A percentile compares a stretch with the other conserved stretches of the same genome.
Evolutionary conservation across 2,888 invertebrate species (phyloP).

Genomic region (Himalopsyche kuldschensis): DNA sequence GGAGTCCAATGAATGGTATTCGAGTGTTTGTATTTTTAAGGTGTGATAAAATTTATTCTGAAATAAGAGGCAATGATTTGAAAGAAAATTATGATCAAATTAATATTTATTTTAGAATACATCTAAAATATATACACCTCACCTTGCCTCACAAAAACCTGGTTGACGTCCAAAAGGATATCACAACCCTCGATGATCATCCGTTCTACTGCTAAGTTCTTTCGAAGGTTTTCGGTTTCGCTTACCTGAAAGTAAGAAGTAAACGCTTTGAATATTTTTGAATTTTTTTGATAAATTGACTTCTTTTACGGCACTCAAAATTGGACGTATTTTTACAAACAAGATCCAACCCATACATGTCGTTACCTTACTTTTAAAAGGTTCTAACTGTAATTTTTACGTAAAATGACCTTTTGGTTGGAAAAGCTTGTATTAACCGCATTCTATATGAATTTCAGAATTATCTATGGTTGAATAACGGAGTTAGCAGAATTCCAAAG

Average conservation of each 20-base stretch:
- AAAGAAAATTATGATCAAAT: not conserved
- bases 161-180: slow-evolving; percentile 87
- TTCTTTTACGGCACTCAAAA: not conserved
- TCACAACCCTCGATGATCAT: slow-evolving; percentile 95
- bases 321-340: too few species aligned
- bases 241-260: slow-evolving; percentile 65
- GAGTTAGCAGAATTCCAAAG: too few species aligned
- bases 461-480: too few species aligned
- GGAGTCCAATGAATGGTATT: too few species aligned
- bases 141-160: slow-evolving; percentile 92
- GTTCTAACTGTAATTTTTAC: too few species aligned
- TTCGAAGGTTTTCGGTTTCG: slow-evolving; percentile 88
- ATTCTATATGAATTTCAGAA: too few species aligned
- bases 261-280: not conserved
- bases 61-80: not conserved
- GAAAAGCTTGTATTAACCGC: too few species aligned
- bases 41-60: not conserved
- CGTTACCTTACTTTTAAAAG: too few species aligned
- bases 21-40: too few species aligned
- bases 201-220: slow-evolving; percentile 87
- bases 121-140: slow-evolving; percentile 38
- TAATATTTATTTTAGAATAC: not conserved
- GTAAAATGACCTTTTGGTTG: too few species aligned
- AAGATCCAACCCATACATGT: too few species aligned
- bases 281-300: not conserved